Percentiles rank a stretch among this genome's conserved stretches.
phyloP scores from a whole-genome alignment of 2,797 vertebrate species.

The Eulemur albifrons region DNA sequence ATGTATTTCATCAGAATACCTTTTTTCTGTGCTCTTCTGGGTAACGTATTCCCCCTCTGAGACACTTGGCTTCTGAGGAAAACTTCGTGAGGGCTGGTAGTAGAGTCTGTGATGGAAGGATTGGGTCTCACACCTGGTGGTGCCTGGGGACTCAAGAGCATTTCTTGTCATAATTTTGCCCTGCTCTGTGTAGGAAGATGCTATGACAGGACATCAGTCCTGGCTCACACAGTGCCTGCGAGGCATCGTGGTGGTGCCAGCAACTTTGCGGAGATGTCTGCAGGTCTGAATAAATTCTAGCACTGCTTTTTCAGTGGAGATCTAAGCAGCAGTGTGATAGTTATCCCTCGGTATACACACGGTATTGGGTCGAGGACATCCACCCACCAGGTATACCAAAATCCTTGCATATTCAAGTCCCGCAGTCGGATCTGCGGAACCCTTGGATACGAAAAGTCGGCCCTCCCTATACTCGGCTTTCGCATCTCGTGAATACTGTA shows the following conservation, averaged over 20 bases:
- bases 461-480: background rate
- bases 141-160: background rate
- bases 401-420: background rate
- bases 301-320: background rate
- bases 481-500: too few relatives aligned
- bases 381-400: background rate
- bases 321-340: background rate
- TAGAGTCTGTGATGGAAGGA: background rate
- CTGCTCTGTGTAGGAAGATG: rapidly evolving
- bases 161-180: background rate
- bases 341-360: background rate
- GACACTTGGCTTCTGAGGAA: background rate
- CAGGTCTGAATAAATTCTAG: background rate
- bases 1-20: background rate
- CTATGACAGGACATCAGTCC: background rate
- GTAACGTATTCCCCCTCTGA: background rate
- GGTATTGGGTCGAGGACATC: background rate
- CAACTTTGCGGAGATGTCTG: background rate
- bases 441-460: background rate
- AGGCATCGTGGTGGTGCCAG: background rate
- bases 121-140: background rate
- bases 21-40: background rate
- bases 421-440: background rate
- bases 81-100: background rate
- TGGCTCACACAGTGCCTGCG: rapidly evolving